Evolutionary conservation across 2,113 vertebrate species (phyloP), one percentile per base, ranked within the genome.

Genomic region (Nothoprocta pentlandii): DNA sequence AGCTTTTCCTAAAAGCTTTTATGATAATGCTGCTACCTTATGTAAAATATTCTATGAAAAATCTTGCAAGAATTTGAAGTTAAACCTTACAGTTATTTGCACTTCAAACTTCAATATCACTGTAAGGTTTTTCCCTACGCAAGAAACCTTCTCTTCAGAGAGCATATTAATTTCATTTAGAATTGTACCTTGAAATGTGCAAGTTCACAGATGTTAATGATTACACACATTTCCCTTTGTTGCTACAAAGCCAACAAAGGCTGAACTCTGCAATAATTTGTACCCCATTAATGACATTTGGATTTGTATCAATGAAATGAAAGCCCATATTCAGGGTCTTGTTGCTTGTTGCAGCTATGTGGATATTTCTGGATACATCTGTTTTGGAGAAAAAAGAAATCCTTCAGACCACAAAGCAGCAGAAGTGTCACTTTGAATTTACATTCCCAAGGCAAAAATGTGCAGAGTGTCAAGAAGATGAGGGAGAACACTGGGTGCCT

Each of bases 171-270:
- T 76, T 75, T 81, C 42, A 77, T 89, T 92, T 87, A 44, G 84
- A 89, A 94, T 56, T 0, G 1, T 0, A 0, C 73, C 56, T 88
- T 1, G 0, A 94, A 94, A 86, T 86, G 87, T 86, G 69, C 67
- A 84, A 93, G 88, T 93, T 95, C 87, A 49, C 94, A 94, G 87
- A 92, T 96, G 93, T 92, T 93, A 90, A 62, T 80, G 66, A 91
- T 95, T 93, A 91, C 3, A 0, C 71, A 90, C 41, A 32, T 94
- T 95, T 95, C 67, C 34, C 64, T 47, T 96, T 96, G 91, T 20
- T 93, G 47, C 56, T 90, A 93, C 82, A 80, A 91, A 93, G 87
- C 42, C 46, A 80, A 46, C 23, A 73, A 88, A 91, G 58, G 42
- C 61, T 16, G 87, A 91, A 88, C 83, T 83, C 84, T 91, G 61